Evolutionary conservation across 2,888 invertebrate genomes (phyloP), one percentile per base, ranked within the genome.

Genomic region (Clistopyga incitator): DNA sequence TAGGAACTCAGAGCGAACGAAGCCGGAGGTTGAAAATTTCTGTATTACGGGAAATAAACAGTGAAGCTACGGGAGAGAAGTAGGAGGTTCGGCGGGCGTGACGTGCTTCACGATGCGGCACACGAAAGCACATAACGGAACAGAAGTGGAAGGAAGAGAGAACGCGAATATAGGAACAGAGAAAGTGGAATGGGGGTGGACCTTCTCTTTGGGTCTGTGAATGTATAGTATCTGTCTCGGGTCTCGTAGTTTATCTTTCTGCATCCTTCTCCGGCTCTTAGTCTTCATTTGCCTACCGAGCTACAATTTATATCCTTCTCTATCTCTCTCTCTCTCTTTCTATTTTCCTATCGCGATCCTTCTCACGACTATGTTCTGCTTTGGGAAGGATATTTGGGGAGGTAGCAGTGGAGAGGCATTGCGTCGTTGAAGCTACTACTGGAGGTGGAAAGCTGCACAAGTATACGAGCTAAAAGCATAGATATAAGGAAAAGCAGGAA

Each of bases 11-110:
- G 18, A 47, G 71, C 20, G 72, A 72, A 59, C 29, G 59, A 50
- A 56, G 15, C 67, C 82, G 67, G 52, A 54, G 82, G 74, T 78
- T 80, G 79, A 68, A 87, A 88, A 87, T 87, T 88, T 87, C 88
- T 84, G 87, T 89, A 89, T 90, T 88, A 88, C 85, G 83, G 86
- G 88, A 88, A 90, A 89, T 88, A 89, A 90, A 90, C 86, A 89
- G 84, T 71, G 81, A 84, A 81, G 65, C 68, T 78, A 54, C 23
- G 42, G 68, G 38, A 50, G 74, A 79, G 47, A 79, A 47, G 54
- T 6, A 25, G 45, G 59, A 20, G 72, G 56, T 18, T n/a, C 50
- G 45, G 82, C 52, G 72, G 78, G 85, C 81, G 82, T 85, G 52
- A 56, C 72, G 78, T 54, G 84, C 72, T 64, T 75, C 23, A 34